Percentiles rank a stretch among this genome's conserved stretches.
These are phyloP conservation scores for Phalacrocorax brasilianus DNA, from an alignment of 2,113 vertebrate genomes.

Conservation along the genomic window DNA sequence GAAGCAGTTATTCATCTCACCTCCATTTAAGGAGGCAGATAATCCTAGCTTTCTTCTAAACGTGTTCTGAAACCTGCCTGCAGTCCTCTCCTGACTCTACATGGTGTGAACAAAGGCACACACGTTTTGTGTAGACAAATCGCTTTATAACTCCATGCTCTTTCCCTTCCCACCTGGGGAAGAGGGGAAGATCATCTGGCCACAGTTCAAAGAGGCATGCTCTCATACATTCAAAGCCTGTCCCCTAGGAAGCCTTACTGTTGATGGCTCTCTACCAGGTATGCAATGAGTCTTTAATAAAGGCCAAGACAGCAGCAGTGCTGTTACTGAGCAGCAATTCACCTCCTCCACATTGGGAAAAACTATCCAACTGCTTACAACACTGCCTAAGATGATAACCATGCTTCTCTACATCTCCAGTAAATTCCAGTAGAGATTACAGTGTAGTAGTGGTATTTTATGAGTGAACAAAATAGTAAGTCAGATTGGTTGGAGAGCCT, in stretches of 20 bases:
- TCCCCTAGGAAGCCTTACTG: not conserved
- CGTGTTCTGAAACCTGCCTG: not conserved
- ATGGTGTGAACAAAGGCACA: not conserved
- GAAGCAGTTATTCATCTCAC: not conserved
- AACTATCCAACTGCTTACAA: not conserved
- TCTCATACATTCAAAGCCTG: not conserved
- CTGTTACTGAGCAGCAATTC: not conserved
- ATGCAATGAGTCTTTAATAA: not conserved
- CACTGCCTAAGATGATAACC: not conserved
- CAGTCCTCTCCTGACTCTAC: not conserved
- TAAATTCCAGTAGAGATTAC: not conserved
- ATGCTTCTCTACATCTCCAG: not conserved
- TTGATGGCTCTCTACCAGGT: not conserved
- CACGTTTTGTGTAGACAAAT: not conserved
- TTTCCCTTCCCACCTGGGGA: not conserved
- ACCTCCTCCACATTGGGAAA: not conserved
- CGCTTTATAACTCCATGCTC: fast-evolving
- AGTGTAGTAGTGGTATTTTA: not conserved
- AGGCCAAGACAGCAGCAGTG: not conserved
- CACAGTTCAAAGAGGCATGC: not conserved
- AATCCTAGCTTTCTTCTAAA: not conserved
- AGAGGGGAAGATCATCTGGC: not conserved
- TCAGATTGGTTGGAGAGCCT: not conserved
- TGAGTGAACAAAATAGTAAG: not conserved
- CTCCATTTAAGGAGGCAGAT: not conserved